phyloP scores from a whole-genome alignment of 2,797 vertebrate species.

The Tarsius wallacei region DNA sequence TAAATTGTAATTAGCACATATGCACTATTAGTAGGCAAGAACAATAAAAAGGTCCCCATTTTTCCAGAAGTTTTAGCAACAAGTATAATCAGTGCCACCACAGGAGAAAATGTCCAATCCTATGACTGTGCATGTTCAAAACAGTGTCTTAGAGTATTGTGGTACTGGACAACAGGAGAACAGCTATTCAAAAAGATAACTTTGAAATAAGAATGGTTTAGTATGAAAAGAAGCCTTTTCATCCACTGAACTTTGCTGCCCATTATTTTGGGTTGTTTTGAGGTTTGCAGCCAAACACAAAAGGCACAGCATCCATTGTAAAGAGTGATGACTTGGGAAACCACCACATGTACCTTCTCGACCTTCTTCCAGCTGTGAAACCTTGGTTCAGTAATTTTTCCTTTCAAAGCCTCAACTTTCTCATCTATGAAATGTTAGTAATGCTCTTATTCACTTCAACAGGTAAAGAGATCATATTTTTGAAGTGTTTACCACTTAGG shows the following conservation, averaged over 20 bases:
- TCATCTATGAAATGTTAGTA: neutral
- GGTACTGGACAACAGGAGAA: accelerated
- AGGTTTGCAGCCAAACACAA: neutral
- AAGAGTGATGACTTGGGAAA: neutral
- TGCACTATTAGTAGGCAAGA: neutral
- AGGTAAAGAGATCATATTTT: neutral
- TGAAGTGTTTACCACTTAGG: neutral
- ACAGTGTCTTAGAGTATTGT: neutral
- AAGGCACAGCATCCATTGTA: neutral
- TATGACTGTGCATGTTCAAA: neutral
- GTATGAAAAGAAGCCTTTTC: neutral
- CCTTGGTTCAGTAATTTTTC: neutral
- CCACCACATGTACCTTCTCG: accelerated
- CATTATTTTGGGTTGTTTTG: neutral
- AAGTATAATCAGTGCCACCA: neutral
- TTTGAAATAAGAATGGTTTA: neutral
- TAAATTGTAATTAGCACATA: neutral
- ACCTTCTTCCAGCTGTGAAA: neutral
- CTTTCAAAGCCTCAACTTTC: neutral
- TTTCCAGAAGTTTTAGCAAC: neutral
- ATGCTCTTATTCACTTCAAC: neutral
- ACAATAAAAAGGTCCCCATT: neutral
- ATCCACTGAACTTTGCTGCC: neutral
- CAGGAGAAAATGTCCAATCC: neutral
- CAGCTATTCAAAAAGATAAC: neutral